Evolutionary conservation across 2,888 invertebrate species (phyloP).

Genomic region (Ectemnius continuus): DNA sequence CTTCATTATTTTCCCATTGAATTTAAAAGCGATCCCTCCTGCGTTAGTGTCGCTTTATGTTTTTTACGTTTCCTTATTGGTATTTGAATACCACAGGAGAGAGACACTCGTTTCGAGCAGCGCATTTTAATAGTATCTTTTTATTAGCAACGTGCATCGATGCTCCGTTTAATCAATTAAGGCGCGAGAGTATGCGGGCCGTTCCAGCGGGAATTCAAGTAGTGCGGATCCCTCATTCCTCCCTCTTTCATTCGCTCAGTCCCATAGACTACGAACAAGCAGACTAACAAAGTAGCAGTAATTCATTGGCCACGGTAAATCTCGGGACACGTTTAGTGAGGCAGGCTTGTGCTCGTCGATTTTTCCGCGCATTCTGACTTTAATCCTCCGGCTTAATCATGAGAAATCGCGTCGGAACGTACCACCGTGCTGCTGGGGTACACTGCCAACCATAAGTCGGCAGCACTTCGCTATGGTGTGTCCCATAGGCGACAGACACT

Average conservation of each 20-base stretch:
- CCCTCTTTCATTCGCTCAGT: constrained; percentile 24
- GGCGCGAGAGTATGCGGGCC: background rate
- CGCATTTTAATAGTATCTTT: too few species aligned
- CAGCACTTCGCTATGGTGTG: too few species aligned
- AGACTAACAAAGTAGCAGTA: constrained; percentile 41
- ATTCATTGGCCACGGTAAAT: constrained; percentile 49
- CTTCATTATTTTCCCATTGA: too few species aligned
- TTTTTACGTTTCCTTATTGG: too few species aligned
- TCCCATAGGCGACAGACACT: too few species aligned
- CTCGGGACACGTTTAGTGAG: constrained; percentile 31
- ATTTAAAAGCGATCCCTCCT: too few species aligned
- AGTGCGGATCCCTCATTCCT: constrained; percentile 9
- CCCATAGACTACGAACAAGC: constrained; percentile 38
- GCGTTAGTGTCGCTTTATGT: too few species aligned
- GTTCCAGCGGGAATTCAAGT: constrained; percentile 34
- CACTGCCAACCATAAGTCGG: too few species aligned
- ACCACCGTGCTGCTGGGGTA: constrained; percentile 28
- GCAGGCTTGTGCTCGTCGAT: constrained; percentile 47
- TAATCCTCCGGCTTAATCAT: constrained; percentile 67
- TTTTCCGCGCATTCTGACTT: constrained; percentile 57
- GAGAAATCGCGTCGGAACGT: constrained; percentile 66
- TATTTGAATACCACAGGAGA: too few species aligned
- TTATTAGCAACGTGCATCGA: too few species aligned
- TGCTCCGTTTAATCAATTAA: too few species aligned
- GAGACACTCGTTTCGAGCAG: too few species aligned